Conservation (phyloP, 2,797 vertebrate genomes). For the Crenuchus spilurus region DNA sequence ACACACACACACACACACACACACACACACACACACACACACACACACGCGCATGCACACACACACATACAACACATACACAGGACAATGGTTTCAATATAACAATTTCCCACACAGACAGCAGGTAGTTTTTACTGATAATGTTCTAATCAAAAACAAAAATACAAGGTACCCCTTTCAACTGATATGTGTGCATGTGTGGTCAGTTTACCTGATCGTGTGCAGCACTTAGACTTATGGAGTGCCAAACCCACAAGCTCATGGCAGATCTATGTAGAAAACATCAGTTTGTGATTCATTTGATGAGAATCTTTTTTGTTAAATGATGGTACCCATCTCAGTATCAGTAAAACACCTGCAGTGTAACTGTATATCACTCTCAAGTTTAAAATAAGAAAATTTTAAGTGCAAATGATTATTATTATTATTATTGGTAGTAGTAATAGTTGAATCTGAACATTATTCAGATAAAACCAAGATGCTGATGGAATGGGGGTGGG, state of each 20-base stretch:
- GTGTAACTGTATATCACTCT: background rate
- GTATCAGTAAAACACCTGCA: background rate
- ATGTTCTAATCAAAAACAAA: no score
- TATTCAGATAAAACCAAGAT: slow-evolving; percentile 2
- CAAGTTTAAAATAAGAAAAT: slow-evolving; percentile 36
- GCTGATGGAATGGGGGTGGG: slow-evolving; percentile 64
- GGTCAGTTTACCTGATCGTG: background rate
- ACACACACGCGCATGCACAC: no score
- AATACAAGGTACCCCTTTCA: no score
- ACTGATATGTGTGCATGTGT: no score
- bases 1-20: no score
- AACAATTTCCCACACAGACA: no score
- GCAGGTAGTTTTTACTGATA: no score
- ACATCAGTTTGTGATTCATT: slow-evolving; percentile 3
- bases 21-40: no score
- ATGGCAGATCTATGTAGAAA: background rate
- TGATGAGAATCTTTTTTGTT: background rate
- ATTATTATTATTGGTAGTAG: no score
- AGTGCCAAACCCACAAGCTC: background rate
- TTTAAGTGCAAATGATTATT: background rate
- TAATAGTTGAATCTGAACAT: slow-evolving; percentile 24
- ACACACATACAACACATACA: no score
- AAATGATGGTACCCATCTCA: background rate
- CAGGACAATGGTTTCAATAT: no score
- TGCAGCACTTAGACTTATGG: background rate